These are phyloP conservation scores for Salarias fasciatus DNA, from an alignment of 2,797 vertebrate genomes.

Conservation along the genomic window DNA sequence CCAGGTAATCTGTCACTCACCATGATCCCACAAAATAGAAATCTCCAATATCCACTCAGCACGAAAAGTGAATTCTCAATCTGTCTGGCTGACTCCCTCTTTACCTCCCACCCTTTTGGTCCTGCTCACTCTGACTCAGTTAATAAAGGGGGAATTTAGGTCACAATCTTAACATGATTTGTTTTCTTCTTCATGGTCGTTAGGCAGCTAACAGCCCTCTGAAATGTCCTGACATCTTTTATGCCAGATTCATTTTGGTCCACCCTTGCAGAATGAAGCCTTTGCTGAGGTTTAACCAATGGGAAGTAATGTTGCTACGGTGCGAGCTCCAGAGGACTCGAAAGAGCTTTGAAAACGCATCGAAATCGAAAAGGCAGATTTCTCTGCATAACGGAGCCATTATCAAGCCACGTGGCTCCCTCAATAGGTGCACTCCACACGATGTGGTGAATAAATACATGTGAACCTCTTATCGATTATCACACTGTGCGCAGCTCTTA, in stretches of 20 bases:
- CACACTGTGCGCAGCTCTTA: slow-evolving; percentile 22
- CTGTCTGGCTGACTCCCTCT: slow-evolving; percentile 20
- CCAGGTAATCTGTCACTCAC: slow-evolving; percentile 60
- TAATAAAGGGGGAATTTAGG: slow-evolving; percentile 43
- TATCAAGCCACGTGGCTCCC: slow-evolving; percentile 19
- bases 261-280: slow-evolving; percentile 17
- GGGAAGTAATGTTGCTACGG: slow-evolving; percentile 28
- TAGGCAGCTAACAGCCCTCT: slow-evolving; percentile 34
- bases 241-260: slow-evolving; percentile 19
- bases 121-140: background rate
- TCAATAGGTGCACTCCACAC: slow-evolving; percentile 6
- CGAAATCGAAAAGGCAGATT: slow-evolving; percentile 19
- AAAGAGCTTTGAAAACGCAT: slow-evolving; percentile 30
- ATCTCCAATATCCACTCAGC: slow-evolving; percentile 39
- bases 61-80: slow-evolving; percentile 35
- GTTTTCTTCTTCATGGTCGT: slow-evolving; percentile 29
- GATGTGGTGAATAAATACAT: slow-evolving; percentile 39
- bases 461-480: slow-evolving; percentile 35
- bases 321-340: slow-evolving; percentile 26
- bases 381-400: slow-evolving; percentile 30
- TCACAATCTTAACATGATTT: slow-evolving; percentile 27
- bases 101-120: background rate
- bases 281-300: slow-evolving; percentile 12
- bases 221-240: slow-evolving; percentile 33
- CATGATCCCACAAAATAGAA: slow-evolving; percentile 39